phyloP scores from a whole-genome alignment of 2,113 vertebrate species.

The Sebastes fasciatus region DNA sequence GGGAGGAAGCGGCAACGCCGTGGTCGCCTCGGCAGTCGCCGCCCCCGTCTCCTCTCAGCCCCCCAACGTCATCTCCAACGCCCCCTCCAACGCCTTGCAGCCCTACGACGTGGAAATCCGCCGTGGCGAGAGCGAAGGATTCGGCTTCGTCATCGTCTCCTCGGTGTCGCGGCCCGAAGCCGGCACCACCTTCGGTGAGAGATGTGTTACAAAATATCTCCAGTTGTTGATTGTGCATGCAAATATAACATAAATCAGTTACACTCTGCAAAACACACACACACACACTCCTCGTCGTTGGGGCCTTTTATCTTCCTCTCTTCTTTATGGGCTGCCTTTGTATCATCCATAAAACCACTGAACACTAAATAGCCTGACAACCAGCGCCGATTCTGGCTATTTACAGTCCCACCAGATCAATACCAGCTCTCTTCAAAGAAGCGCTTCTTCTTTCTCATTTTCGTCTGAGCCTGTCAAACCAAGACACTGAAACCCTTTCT shows the following conservation, averaged over 20 bases:
- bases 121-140: conserved; percentile 95
- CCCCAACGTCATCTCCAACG: conserved; percentile 27
- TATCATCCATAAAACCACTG: conserved; percentile 49
- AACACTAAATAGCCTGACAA: conserved; percentile 57
- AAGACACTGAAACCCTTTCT: conserved; percentile 68
- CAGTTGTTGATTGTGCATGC: conserved; percentile 4
- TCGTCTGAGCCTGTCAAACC: conserved; percentile 60
- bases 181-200: conserved; percentile 96
- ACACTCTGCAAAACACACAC: conserved; percentile 43
- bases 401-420: conserved; percentile 69
- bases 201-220: not conserved
- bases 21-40: conserved; percentile 29
- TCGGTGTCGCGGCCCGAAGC: conserved; percentile 96
- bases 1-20: conserved; percentile 83
- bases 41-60: conserved; percentile 83
- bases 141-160: conserved; percentile 98
- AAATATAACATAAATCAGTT: conserved; percentile 9
- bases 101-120: conserved; percentile 97
- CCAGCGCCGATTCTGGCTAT: conserved; percentile 58
- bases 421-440: conserved; percentile 67
- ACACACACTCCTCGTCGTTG: conserved; percentile 57
- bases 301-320: conserved; percentile 56
- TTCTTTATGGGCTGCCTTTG: conserved; percentile 44
- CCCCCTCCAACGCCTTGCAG: conserved; percentile 80
- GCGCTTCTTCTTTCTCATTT: conserved; percentile 66